Evolutionary conservation across 30 jellyfish, hydroid and myxozoan species (phyloP).

Genomic region (Aurelia aurita): DNA sequence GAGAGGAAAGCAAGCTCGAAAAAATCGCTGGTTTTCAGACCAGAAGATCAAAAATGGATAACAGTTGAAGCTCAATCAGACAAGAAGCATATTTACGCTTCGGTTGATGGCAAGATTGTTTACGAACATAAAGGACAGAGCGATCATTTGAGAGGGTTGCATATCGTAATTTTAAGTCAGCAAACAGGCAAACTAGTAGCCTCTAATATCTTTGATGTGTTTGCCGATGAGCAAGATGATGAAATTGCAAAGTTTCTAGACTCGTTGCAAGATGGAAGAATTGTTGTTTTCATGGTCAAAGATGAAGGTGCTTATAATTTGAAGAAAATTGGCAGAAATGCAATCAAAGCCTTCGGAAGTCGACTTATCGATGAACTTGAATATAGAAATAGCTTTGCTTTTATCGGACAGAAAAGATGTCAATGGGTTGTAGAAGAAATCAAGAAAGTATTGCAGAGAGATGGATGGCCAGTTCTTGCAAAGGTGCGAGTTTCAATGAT

Average conservation of each 20-base stretch:
- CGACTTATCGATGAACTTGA: neutral
- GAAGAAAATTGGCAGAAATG: neutral
- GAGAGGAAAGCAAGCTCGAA: too few species aligned
- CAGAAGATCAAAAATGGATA: too few species aligned
- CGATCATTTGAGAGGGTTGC: slow-evolving; percentile 68
- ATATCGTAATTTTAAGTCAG: slow-evolving; percentile 75
- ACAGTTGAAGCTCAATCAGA: neutral
- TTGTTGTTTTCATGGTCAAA: slow-evolving; percentile 69
- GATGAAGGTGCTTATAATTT: slow-evolving; percentile 3
- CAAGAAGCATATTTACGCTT: neutral
- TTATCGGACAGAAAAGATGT: neutral
- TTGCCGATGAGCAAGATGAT: slow-evolving; percentile 52
- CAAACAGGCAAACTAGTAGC: slow-evolving; percentile 83
- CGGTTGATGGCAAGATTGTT: neutral
- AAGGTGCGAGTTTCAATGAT: too few species aligned
- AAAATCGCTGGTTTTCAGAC: too few species aligned
- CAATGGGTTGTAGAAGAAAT: too few species aligned
- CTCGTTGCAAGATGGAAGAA: slow-evolving; percentile 77
- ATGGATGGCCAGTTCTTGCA: too few species aligned
- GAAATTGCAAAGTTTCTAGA: slow-evolving; percentile 68
- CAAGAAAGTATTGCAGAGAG: too few species aligned
- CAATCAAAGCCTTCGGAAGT: neutral
- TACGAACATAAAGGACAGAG: slow-evolving; percentile 1
- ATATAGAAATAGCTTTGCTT: neutral
- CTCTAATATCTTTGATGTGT: slow-evolving; percentile 66